Percentiles rank a stretch among this genome's conserved stretches.
phyloP scores from a whole-genome alignment of 2,888 invertebrate genomes.

The Tuta absoluta region DNA sequence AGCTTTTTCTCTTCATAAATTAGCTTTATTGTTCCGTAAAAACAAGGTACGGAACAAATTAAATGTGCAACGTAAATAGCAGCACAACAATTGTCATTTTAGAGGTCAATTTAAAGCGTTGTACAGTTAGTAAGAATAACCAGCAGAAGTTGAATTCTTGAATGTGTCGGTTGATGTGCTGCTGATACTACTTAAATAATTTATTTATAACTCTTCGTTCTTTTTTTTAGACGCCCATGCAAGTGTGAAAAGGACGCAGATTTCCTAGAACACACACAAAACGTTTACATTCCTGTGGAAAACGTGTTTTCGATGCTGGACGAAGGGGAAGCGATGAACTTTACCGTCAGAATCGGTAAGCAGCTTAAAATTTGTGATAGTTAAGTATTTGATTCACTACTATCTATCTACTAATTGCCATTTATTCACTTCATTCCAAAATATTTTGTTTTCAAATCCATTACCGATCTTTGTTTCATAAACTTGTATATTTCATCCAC shows the following conservation, averaged over 20 bases:
- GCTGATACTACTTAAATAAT: too few species aligned
- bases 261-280: constrained; percentile 76
- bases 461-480: neutral
- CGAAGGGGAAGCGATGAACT: constrained; percentile 67
- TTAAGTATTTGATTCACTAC: neutral
- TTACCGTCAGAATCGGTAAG: constrained; percentile 73
- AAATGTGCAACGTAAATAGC: too few species aligned
- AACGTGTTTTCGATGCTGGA: constrained; percentile 79
- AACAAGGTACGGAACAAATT: too few species aligned
- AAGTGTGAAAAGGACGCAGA: constrained; percentile 78
- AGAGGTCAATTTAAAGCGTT: too few species aligned
- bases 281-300: constrained; percentile 79
- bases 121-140: too few species aligned
- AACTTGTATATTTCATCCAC: neutral
- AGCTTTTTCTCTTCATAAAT: neutral
- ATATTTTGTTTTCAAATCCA: neutral
- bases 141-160: too few species aligned
- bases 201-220: neutral
- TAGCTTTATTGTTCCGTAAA: neutral
- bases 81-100: too few species aligned
- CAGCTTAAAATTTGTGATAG: neutral
- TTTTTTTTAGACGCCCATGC: constrained; percentile 69
- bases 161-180: too few species aligned
- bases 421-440: neutral
- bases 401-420: neutral